These are phyloP conservation scores for Diadumene lineata DNA, from an alignment of 92 coral and sea anemone species.

Conservation along the genomic window DNA sequence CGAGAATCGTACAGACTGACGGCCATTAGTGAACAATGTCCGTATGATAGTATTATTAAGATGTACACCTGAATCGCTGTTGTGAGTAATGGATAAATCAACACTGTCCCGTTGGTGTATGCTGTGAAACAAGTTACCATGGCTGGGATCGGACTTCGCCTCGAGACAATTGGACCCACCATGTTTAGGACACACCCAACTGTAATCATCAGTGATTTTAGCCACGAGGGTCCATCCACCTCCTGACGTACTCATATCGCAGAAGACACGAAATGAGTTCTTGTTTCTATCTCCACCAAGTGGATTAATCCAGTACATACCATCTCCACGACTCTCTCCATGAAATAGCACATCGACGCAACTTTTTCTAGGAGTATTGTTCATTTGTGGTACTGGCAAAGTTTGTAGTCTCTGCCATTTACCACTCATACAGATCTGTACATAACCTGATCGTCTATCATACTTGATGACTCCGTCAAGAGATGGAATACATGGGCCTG, in stretches of 20 bases:
- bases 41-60: conserved; percentile 86
- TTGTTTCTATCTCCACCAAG: conserved; percentile 51
- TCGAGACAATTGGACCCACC: conserved; percentile 71
- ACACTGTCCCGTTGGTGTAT: conserved; percentile 89
- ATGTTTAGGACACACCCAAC: conserved; percentile 95
- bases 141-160: conserved; percentile 72
- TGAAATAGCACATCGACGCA: conserved; percentile 76
- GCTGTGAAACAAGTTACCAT: conserved; percentile 82
- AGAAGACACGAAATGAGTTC: conserved; percentile 87
- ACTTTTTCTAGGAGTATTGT: conserved; percentile 68
- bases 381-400: conserved; percentile 37
- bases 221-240: conserved; percentile 99
- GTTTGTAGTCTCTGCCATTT: conserved; percentile 64
- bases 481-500: conserved; percentile 44
- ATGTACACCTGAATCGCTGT: conserved; percentile 87
- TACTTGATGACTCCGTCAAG: conserved; percentile 69
- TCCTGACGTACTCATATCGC: conserved; percentile 96
- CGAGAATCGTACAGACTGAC: conserved; percentile 89
- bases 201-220: conserved; percentile 91
- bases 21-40: conserved; percentile 74
- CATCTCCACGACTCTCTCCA: conserved; percentile 87
- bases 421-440: conserved; percentile 60
- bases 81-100: conserved; percentile 75
- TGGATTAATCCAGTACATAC: conserved; percentile 97
- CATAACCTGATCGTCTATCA: conserved; percentile 36